phyloP scores from a whole-genome alignment of 2,113 vertebrate species.

The Arothron firmamentum region DNA sequence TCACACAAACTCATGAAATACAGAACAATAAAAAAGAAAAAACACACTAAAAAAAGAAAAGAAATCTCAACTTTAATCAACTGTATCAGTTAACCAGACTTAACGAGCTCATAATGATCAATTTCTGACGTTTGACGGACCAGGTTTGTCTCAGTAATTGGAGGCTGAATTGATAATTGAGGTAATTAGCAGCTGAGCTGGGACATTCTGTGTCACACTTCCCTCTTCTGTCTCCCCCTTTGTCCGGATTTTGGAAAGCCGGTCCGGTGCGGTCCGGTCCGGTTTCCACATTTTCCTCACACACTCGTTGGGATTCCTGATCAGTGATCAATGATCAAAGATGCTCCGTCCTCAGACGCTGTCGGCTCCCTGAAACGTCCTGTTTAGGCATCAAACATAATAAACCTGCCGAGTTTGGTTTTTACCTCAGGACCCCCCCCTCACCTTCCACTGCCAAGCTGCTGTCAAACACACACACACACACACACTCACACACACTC shows the following conservation, averaged over 20 bases:
- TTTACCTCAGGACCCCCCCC: not conserved
- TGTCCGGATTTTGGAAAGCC: not conserved
- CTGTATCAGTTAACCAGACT: no score
- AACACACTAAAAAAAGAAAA: no score
- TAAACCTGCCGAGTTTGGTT: no score
- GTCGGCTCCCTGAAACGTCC: not conserved
- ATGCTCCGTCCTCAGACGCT: no score
- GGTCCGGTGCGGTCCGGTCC: no score
- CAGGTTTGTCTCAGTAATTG: not conserved
- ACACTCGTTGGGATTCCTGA: not conserved
- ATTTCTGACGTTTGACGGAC: not conserved
- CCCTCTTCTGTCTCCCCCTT: not conserved
- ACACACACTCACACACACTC: conserved; percentile 8
- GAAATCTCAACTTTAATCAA: no score
- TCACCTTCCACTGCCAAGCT: not conserved
- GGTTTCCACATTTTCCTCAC: not conserved
- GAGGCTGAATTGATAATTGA: not conserved
- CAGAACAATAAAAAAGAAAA: no score
- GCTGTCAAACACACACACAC: conserved; percentile 11
- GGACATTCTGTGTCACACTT: not conserved
- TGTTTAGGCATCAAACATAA: not conserved
- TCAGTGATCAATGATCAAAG: no score
- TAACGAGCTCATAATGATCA: no score
- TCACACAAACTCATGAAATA: no score
- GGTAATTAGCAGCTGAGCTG: not conserved